A percentile compares a stretch with the other conserved stretches of the same genome.
Evolutionary conservation across 2,797 vertebrate genomes (phyloP).

Genomic region (Epinephelus coioides): DNA sequence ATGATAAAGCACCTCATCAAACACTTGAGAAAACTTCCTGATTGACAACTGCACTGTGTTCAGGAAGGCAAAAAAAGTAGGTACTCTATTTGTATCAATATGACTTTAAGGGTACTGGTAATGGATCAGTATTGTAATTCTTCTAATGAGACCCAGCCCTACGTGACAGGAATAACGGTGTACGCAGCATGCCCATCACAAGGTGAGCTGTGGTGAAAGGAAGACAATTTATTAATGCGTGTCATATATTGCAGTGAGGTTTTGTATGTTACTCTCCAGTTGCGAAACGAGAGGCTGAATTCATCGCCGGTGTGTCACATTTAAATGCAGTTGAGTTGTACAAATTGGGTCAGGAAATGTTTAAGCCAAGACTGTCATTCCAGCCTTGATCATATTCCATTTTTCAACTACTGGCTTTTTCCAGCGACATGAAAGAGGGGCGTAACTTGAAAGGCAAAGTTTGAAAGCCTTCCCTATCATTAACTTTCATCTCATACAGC

Average conservation of each 20-base stretch:
- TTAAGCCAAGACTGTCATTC: constrained; percentile 40
- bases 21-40: too few relatives aligned
- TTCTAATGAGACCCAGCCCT: too few relatives aligned
- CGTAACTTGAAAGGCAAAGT: constrained; percentile 67
- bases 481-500: constrained; percentile 66
- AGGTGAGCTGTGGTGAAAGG: constrained; percentile 1
- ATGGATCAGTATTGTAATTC: too few relatives aligned
- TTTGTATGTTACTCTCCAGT: constrained; percentile 2
- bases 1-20: too few relatives aligned
- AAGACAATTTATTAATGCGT: background rate
- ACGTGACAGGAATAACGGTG: background rate
- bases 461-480: constrained; percentile 65
- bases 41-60: too few relatives aligned
- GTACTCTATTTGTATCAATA: too few relatives aligned
- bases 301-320: background rate
- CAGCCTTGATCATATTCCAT: constrained; percentile 55
- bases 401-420: constrained; percentile 55
- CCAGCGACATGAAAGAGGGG: constrained; percentile 67
- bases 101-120: too few relatives aligned
- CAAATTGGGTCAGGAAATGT: constrained; percentile 62
- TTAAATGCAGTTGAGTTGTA: constrained; percentile 39
- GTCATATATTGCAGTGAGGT: background rate
- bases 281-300: constrained; percentile 12
- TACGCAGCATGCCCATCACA: background rate
- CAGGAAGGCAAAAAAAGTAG: too few relatives aligned